Base-by-base conservation (phyloP, 2,797 vertebrate genomes). In the Xenops minutus region DNA sequence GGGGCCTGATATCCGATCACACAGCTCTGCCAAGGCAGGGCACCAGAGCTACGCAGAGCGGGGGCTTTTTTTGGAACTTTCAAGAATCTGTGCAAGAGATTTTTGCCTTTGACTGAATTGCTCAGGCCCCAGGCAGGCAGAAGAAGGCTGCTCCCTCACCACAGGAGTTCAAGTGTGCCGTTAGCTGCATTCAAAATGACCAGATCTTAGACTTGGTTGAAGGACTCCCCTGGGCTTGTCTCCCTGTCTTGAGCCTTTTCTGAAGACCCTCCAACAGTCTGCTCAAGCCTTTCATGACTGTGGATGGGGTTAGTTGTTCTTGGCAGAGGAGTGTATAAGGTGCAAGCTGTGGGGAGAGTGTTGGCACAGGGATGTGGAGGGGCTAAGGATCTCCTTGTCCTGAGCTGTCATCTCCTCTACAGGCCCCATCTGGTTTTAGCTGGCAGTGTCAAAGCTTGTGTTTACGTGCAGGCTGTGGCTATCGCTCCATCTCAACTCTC, bases 391-490 rank as follows among this genome's bases (percentile, higher is more conserved):
- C 56, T 73, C 48, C 51, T 80, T 91, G 75, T 64, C 64, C 64
- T 64, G 56, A 67, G 30, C 82, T 76, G 36, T 71, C 13, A 34
- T 84, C 62, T 94, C 62, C 61, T 88, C 48, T 76, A 49, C 88
- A 46, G 48, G 74, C 58, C 34, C 6, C 2, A 2, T 85, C 95
- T 85, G 80, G 96, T 94, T 95, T 81, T 36, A 82, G 67, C 94
- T 74, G 72, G 89, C 49, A 5, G 30, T 46, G 24, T 72, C 5
- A 6, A 34, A 68, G 56, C 1, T 1, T 5, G 27, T 95, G 83
- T 97, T 97, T 97, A 79, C 88, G 71, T 88, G 74, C 92, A 73
- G 92, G 73, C 81, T 83, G 85, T 80, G 84, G 75, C 91, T 97
- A 96, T 96, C 94, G 0, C 85, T 94, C 75, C 92, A 96, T 97